Percentiles rank a stretch among this genome's conserved stretches.
These are phyloP conservation scores for Hypomecis atomaria DNA, from an alignment of 2,888 invertebrate species.

Conservation along the genomic window DNA sequence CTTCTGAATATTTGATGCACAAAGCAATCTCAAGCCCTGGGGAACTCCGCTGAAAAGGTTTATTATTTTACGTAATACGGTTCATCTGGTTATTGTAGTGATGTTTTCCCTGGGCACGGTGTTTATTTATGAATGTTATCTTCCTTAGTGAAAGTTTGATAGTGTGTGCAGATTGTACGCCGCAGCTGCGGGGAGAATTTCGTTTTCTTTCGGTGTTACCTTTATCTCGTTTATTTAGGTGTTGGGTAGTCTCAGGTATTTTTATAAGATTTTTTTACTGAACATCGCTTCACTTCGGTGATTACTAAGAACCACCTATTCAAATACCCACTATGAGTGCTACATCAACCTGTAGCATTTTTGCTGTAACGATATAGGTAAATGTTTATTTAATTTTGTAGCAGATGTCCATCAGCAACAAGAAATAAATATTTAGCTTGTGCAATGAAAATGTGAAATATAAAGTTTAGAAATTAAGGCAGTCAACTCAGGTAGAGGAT, in stretches of 20 bases:
- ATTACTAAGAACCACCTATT: no score
- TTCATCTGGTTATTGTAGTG: conserved; percentile 29
- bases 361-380: no score
- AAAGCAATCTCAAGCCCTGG: conserved; percentile 42
- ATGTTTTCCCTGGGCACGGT: conserved; percentile 17
- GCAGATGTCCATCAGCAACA: no score
- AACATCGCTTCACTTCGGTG: no score
- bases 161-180: conserved; percentile 13
- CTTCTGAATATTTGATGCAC: conserved; percentile 48
- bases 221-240: conserved; percentile 2
- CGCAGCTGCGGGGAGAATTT: conserved; percentile 13
- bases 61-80: conserved; percentile 36
- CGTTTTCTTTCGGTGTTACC: conserved; percentile 8
- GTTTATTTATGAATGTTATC: conserved; percentile 32
- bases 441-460: no score
- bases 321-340: no score
- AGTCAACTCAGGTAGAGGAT: no score
- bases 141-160: conserved; percentile 26
- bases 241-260: not conserved
- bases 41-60: conserved; percentile 29
- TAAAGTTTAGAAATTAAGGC: no score
- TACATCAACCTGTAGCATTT: no score
- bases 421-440: no score
- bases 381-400: no score
- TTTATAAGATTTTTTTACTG: no score